These are phyloP conservation scores for Ptychochromis oligacanthus DNA, from an alignment of 2,113 vertebrate species.

Conservation along the genomic window DNA sequence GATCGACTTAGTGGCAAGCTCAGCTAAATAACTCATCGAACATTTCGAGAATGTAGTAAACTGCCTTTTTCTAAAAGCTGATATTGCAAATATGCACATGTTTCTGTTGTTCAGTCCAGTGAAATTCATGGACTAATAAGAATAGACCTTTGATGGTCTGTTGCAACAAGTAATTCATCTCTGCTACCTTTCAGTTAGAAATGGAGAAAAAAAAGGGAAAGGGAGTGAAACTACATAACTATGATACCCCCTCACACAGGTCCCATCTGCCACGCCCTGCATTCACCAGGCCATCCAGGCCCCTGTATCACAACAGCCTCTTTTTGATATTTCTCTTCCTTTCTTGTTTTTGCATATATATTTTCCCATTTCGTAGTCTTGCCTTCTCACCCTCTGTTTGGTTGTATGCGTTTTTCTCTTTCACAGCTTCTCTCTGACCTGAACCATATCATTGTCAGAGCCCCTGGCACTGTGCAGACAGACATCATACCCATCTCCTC, in stretches of 20 bases:
- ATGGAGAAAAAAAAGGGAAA: conserved; percentile 11
- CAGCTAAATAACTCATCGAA: background rate
- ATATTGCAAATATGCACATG: background rate
- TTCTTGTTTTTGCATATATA: conserved; percentile 63
- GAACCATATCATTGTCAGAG: conserved; percentile 70
- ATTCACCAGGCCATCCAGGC: conserved; percentile 55
- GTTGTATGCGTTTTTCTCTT: conserved; percentile 38
- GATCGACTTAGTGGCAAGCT: background rate
- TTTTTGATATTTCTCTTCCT: conserved; percentile 46
- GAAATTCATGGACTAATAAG: background rate
- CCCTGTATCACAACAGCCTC: conserved; percentile 56
- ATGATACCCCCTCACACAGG: conserved; percentile 52
- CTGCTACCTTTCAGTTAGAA: conserved; percentile 35
- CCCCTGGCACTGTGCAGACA: conserved; percentile 64
- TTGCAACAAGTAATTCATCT: conserved; percentile 53
- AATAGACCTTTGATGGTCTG: conserved; percentile 68
- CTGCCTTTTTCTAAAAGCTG: background rate
- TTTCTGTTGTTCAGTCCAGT: background rate
- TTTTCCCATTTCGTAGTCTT: conserved; percentile 27
- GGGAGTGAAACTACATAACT: conserved; percentile 21
- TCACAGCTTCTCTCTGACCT: conserved; percentile 58
- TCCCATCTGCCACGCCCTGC: conserved; percentile 61
- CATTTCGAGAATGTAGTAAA: background rate
- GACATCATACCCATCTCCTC: conserved; percentile 49
- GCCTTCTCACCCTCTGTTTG: conserved; percentile 35